Conservation (phyloP, 2,888 invertebrate species). For the Dolomedes plantarius region DNA sequence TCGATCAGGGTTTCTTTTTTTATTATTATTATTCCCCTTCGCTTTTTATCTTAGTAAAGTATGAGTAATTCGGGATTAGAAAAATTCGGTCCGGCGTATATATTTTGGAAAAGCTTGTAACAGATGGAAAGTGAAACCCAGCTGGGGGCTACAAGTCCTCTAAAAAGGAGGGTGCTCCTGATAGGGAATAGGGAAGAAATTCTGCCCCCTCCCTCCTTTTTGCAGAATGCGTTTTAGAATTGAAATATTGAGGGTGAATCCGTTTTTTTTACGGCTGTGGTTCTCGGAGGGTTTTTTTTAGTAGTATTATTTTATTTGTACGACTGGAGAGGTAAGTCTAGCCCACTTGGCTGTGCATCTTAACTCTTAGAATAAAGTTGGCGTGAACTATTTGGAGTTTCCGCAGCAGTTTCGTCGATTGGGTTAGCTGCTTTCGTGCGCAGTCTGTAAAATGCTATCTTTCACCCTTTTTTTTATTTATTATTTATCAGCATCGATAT, state of each 20-base stretch:
- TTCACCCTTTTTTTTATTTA: no score
- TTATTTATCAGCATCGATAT: background rate
- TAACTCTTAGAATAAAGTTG: background rate
- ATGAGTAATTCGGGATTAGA: constrained; percentile 71
- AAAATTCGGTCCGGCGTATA: constrained; percentile 54
- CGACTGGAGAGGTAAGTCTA: background rate
- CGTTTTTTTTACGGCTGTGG: background rate
- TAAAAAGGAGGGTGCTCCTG: constrained; percentile 8
- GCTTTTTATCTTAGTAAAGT: constrained; percentile 54
- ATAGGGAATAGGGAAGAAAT: constrained; percentile 12
- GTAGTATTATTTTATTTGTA: no score
- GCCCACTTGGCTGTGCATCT: background rate
- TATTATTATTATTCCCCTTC: no score
- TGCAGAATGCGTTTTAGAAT: constrained; percentile 51
- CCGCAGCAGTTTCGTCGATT: no score
- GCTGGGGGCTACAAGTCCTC: constrained; percentile 45
- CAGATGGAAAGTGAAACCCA: constrained; percentile 21
- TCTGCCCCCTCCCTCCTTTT: background rate
- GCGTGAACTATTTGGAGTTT: background rate
- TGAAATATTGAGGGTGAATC: constrained; percentile 29
- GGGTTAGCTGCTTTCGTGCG: no score
- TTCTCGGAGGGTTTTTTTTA: background rate
- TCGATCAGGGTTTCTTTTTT: constrained; percentile 6
- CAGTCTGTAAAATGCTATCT: no score
- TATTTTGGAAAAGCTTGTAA: constrained; percentile 33